Percentiles rank a stretch among this genome's conserved stretches.
These are phyloP conservation scores for Tetranychus piercei DNA, from an alignment of 2,888 invertebrate species.

Conservation along the genomic window DNA sequence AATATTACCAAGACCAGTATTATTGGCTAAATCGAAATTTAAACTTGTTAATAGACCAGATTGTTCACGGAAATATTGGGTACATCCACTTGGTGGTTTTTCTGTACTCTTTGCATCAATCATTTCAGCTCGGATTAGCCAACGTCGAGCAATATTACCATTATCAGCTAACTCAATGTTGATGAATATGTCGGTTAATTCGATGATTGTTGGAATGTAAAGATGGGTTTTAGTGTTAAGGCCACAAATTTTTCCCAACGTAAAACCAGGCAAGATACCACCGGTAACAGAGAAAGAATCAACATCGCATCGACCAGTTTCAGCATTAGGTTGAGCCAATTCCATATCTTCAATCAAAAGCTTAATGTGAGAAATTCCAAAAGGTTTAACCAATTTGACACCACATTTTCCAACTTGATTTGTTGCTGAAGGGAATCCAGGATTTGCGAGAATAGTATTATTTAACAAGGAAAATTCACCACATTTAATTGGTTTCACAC, in stretches of 20 bases:
- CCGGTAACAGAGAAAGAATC: neutral
- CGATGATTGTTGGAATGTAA: slow-evolving; percentile 8
- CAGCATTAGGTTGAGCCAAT: neutral
- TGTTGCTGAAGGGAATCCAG: slow-evolving; percentile 10
- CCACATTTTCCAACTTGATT: neutral
- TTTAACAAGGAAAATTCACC: neutral
- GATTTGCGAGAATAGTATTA: slow-evolving; percentile 15
- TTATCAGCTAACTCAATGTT: neutral
- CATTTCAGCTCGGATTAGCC: slow-evolving; percentile 13
- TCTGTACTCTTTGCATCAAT: neutral
- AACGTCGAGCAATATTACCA: slow-evolving; percentile 1
- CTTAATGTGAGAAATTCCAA: slow-evolving; percentile 7
- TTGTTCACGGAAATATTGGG: slow-evolving; percentile 9
- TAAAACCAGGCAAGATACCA: neutral
- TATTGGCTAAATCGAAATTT: slow-evolving; percentile 12
- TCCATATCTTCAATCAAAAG: slow-evolving; percentile 7
- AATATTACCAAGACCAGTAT: slow-evolving; percentile 10
- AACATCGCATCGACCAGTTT: neutral
- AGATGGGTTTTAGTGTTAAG: neutral
- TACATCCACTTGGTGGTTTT: slow-evolving; percentile 13
- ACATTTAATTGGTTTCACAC: slow-evolving; percentile 5
- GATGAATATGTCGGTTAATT: neutral
- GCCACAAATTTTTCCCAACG: neutral
- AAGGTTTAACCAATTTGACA: neutral
- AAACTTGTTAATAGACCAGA: slow-evolving; percentile 13